phyloP scores from a whole-genome alignment of 2,113 vertebrate species.

The Cynocephalus volans region DNA sequence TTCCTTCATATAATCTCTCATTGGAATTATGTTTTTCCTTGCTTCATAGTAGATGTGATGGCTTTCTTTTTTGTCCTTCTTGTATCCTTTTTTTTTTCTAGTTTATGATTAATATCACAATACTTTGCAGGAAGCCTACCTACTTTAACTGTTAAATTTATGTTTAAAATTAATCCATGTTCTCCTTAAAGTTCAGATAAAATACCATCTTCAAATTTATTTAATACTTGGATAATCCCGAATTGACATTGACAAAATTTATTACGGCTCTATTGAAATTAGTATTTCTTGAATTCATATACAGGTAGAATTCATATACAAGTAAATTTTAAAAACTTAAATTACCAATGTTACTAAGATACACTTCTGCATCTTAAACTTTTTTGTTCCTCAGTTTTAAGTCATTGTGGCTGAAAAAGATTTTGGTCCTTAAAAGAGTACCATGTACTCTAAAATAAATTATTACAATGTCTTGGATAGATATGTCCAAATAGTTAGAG shows the following conservation, averaged over 20 bases:
- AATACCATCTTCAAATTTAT: slow-evolving; percentile 80
- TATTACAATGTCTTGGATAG: background rate
- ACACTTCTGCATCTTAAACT: background rate
- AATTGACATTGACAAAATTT: slow-evolving; percentile 60
- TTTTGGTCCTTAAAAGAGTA: background rate
- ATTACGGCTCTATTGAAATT: slow-evolving; percentile 1
- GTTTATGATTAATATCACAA: slow-evolving; percentile 66
- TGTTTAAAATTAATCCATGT: slow-evolving; percentile 83
- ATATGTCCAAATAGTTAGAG: background rate
- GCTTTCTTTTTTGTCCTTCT: background rate
- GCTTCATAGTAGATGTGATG: background rate
- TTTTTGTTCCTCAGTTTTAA: background rate
- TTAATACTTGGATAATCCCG: slow-evolving; percentile 58
- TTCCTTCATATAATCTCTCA: background rate
- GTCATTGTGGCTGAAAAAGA: background rate
- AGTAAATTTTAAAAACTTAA: background rate
- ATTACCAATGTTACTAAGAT: background rate
- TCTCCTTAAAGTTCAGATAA: slow-evolving; percentile 78
- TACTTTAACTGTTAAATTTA: slow-evolving; percentile 81
- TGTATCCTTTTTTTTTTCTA: background rate
- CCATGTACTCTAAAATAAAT: background rate
- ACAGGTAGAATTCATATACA: background rate
- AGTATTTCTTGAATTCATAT: background rate
- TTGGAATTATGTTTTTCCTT: background rate
- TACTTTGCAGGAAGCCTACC: slow-evolving; percentile 63